phyloP scores from a whole-genome alignment of 2,113 vertebrate genomes.

The Larimichthys polyactis region DNA sequence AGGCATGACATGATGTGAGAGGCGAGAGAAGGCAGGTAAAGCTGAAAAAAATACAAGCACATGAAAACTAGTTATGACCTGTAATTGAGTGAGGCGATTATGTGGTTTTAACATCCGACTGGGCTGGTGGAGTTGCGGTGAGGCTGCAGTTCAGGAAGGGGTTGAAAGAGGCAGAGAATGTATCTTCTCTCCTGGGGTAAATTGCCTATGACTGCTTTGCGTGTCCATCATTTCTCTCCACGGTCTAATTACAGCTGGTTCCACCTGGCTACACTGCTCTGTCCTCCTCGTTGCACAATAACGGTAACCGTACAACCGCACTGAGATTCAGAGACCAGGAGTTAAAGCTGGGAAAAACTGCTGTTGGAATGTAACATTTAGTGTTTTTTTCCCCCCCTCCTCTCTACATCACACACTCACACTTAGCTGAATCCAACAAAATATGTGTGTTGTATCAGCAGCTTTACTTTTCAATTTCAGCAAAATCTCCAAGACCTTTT shows the following conservation, averaged over 20 bases:
- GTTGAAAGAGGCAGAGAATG: slow-evolving; percentile 45
- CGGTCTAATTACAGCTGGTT: slow-evolving; percentile 77
- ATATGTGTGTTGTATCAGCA: neutral
- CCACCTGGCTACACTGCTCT: slow-evolving; percentile 63
- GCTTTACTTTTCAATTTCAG: slow-evolving; percentile 15
- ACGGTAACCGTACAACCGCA: slow-evolving; percentile 14
- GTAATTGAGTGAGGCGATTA: slow-evolving; percentile 57
- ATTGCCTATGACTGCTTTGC: slow-evolving; percentile 75
- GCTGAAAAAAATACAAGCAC: slow-evolving; percentile 41
- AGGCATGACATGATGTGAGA: slow-evolving; percentile 33
- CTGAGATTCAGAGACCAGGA: slow-evolving; percentile 15
- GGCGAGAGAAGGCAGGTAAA: slow-evolving; percentile 37
- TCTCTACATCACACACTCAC: neutral
- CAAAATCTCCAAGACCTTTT: neutral
- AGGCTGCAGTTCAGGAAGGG: slow-evolving; percentile 17
- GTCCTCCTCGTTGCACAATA: slow-evolving; percentile 45
- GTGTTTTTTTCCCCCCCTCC: too few species aligned
- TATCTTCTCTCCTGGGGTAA: slow-evolving; percentile 60
- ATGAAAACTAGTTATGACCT: slow-evolving; percentile 45
- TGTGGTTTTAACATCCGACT: slow-evolving; percentile 37
- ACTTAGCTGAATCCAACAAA: neutral
- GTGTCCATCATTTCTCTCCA: slow-evolving; percentile 75
- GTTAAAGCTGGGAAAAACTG: slow-evolving; percentile 35
- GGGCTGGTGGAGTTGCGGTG: slow-evolving; percentile 26
- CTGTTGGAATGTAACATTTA: neutral